phyloP scores from a whole-genome alignment of 2,888 invertebrate species.

The Nipponacmea schrenckii region DNA sequence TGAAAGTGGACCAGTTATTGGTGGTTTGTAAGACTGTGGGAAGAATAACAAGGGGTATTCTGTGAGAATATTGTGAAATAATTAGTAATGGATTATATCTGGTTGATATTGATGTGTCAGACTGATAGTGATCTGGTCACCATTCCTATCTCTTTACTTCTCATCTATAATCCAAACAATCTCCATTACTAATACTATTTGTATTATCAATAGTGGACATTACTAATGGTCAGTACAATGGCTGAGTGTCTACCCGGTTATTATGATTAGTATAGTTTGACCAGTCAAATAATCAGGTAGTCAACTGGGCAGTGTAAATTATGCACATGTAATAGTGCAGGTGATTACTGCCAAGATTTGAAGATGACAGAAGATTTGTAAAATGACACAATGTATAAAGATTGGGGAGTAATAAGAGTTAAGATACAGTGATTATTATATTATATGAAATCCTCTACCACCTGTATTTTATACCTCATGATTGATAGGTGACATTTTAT shows the following conservation, averaged over 20 bases:
- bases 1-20: neutral
- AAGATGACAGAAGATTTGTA: neutral
- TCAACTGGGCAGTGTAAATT: neutral
- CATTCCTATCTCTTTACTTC: neutral
- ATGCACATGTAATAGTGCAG: neutral
- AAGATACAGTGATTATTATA: too few relatives aligned
- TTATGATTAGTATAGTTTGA: neutral
- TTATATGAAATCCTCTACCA: too few relatives aligned
- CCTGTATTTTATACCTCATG: too few relatives aligned
- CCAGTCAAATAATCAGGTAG: neutral
- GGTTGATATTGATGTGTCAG: neutral
- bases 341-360: slow-evolving; percentile 3
- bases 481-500: too few relatives aligned
- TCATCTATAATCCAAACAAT: slow-evolving; percentile 7
- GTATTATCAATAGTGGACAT: slow-evolving; percentile 2
- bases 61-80: neutral
- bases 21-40: neutral
- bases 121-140: neutral
- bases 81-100: slow-evolving; percentile 1
- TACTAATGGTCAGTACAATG: neutral
- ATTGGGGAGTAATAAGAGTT: too few relatives aligned
- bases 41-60: neutral
- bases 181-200: neutral
- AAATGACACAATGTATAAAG: too few relatives aligned
- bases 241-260: neutral